These are phyloP conservation scores for Pyxicephalus adspersus DNA, from an alignment of 2,113 vertebrate genomes.

Conservation along the genomic window DNA sequence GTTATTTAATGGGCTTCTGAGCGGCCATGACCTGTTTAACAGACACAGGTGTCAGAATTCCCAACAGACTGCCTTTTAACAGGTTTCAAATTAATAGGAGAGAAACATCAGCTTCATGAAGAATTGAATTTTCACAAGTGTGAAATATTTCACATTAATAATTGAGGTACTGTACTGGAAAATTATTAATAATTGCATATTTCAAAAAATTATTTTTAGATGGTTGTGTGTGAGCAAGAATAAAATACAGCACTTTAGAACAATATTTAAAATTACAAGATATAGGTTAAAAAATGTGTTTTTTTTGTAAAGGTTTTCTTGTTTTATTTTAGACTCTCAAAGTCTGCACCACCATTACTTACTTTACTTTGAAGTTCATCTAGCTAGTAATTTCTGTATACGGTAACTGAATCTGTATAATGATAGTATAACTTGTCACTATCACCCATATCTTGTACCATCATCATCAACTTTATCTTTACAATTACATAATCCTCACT, in stretches of 20 bases:
- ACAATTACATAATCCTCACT: no score
- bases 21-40: constrained; percentile 67
- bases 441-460: no score
- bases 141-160: constrained; percentile 73
- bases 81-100: constrained; percentile 72
- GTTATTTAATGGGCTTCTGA: constrained; percentile 62
- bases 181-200: constrained; percentile 71
- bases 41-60: constrained; percentile 72
- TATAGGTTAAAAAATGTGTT: no score
- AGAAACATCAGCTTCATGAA: constrained; percentile 66
- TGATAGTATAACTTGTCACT: no score
- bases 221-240: constrained; percentile 59
- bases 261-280: neutral
- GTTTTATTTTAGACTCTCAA: no score
- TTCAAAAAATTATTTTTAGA: constrained; percentile 72
- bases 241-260: neutral
- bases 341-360: no score
- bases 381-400: no score
- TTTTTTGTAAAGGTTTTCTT: no score
- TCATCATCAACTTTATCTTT: no score
- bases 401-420: no score
- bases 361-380: no score
- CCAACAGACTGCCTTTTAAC: constrained; percentile 68
- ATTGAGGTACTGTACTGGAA: constrained; percentile 67
- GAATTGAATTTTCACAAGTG: constrained; percentile 68